These are phyloP conservation scores for Oceanodroma leucorhoa DNA, from an alignment of 2,797 vertebrate species.

Conservation along the genomic window DNA sequence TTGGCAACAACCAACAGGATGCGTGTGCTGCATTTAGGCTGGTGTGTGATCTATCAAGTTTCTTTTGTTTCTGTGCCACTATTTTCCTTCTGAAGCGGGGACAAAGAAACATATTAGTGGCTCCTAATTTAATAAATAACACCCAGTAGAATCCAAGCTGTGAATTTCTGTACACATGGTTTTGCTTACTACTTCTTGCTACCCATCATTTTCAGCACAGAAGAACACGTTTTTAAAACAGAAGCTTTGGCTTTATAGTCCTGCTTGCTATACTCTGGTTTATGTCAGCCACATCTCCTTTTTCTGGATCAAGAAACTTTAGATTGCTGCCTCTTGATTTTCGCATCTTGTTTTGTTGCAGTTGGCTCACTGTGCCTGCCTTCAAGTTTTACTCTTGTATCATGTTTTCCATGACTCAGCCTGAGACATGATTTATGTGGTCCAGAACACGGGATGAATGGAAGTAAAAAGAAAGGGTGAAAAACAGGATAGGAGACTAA, in stretches of 20 bases:
- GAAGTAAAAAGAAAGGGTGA: neutral
- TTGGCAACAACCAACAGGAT: neutral
- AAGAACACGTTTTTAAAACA: neutral
- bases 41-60: neutral
- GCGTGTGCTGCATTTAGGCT: neutral
- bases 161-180: neutral
- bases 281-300: neutral
- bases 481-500: neutral
- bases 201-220: neutral
- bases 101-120: neutral
- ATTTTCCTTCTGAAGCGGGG: neutral
- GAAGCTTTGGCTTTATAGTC: neutral
- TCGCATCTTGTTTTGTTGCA: neutral
- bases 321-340: neutral
- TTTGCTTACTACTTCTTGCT: neutral
- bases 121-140: conserved; percentile 18
- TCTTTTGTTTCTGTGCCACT: neutral
- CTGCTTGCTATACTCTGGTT: neutral
- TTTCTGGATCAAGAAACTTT: neutral
- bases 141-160: neutral
- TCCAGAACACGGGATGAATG: neutral
- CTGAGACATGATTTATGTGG: neutral
- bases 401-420: neutral
- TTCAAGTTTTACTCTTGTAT: neutral
- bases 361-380: neutral